Conservation (phyloP, 2,113 vertebrate genomes). For the Egretta garzetta region DNA sequence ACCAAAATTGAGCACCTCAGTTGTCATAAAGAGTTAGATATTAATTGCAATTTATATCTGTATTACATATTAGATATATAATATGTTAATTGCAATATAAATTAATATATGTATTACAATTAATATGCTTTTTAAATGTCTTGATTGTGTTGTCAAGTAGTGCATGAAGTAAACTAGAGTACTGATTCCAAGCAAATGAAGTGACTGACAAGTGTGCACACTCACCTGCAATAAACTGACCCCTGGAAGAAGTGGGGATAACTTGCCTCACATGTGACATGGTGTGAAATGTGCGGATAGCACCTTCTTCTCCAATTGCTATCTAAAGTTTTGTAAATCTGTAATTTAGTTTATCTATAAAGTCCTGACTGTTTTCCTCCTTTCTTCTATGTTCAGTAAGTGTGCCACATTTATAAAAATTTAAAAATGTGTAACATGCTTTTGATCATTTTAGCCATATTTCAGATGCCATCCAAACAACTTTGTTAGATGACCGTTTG, state of each 20-base stretch:
- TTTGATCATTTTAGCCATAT: not conserved
- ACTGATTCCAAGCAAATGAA: not conserved
- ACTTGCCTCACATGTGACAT: accelerated
- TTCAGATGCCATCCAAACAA: not conserved
- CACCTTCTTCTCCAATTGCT: not conserved
- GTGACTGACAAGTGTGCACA: not conserved
- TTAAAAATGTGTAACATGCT: not conserved
- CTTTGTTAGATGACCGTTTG: not conserved
- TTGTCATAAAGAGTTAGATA: not conserved
- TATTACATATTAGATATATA: not conserved
- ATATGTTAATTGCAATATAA: not conserved
- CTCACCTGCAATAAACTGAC: not conserved
- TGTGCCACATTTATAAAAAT: not conserved
- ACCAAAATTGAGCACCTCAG: not conserved
- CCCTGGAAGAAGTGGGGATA: not conserved
- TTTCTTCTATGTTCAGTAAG: not conserved
- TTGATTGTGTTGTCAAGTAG: not conserved
- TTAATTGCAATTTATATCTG: not conserved
- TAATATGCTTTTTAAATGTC: not conserved
- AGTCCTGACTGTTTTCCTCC: not conserved
- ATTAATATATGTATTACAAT: not conserved
- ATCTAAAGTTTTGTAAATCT: not conserved
- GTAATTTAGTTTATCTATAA: not conserved
- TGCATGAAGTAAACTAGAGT: not conserved
- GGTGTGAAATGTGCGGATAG: not conserved